Conservation (phyloP, 1,140 invertebrate genomes). For the Tetraneura akinire region DNA sequence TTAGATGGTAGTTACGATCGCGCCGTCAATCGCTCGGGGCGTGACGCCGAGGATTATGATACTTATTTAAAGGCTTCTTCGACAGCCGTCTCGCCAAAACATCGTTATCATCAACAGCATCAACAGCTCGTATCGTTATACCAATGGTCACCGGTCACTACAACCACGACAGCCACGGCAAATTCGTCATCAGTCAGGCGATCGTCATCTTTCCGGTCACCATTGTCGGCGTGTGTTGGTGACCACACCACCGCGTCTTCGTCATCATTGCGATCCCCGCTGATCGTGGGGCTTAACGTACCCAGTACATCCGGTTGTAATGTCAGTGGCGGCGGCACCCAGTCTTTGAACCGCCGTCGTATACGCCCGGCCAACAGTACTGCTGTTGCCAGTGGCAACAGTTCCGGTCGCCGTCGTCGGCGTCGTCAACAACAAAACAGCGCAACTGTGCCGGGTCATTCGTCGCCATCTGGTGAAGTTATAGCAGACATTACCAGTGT, state of each 20-base stretch:
- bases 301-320: not conserved
- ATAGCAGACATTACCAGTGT: not conserved
- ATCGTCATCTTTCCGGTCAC: constrained; percentile 6
- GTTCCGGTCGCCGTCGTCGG: not conserved
- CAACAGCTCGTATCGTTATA: not conserved
- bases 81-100: not conserved
- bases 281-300: not conserved
- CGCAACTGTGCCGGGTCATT: not conserved
- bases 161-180: not conserved
- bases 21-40: not conserved
- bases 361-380: not conserved
- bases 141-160: constrained; percentile 5
- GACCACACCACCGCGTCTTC: not conserved
- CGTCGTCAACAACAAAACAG: not conserved
- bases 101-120: not conserved
- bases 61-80: not conserved
- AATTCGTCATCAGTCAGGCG: constrained; percentile 6
- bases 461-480: not conserved
- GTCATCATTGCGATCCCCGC: not conserved
- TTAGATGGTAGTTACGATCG: constrained; percentile 3
- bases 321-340: not conserved
- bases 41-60: not conserved
- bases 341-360: constrained; percentile 3
- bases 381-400: not conserved
- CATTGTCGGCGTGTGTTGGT: not conserved